Conservation (phyloP, 2,113 vertebrate genomes). For the Tychaedon coryphoeus region DNA sequence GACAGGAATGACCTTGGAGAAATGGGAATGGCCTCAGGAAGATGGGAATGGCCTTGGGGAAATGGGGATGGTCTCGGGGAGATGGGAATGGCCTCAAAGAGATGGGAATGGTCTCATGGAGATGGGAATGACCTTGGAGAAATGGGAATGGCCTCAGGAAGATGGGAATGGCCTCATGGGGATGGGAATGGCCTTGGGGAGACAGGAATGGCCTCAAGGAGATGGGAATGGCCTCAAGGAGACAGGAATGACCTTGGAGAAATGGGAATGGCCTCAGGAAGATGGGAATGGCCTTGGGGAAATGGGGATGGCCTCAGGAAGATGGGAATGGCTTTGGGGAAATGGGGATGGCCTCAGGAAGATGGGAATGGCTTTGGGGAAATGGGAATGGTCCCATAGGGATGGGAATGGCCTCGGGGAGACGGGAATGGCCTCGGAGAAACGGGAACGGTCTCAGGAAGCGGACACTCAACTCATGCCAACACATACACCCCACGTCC, state of each 20-base stretch:
- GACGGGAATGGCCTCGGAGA: not conserved
- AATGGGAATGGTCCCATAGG: fast-evolving
- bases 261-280: fast-evolving
- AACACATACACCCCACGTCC: fast-evolving
- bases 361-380: not conserved
- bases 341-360: fast-evolving
- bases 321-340: fast-evolving
- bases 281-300: fast-evolving
- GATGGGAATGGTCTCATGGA: fast-evolving
- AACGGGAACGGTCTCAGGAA: fast-evolving
- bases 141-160: fast-evolving
- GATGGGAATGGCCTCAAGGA: fast-evolving
- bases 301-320: fast-evolving
- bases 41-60: fast-evolving
- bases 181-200: fast-evolving
- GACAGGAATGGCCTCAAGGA: fast-evolving
- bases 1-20: fast-evolving
- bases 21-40: fast-evolving
- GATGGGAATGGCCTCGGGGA: fast-evolving
- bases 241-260: fast-evolving
- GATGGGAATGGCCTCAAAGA: fast-evolving
- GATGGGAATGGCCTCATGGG: fast-evolving
- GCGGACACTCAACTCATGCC: not conserved
- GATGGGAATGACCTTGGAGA: fast-evolving
- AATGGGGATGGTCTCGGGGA: fast-evolving